These are phyloP conservation scores for Strigamia crassipes DNA, from an alignment of 2,888 invertebrate species.

Conservation along the genomic window DNA sequence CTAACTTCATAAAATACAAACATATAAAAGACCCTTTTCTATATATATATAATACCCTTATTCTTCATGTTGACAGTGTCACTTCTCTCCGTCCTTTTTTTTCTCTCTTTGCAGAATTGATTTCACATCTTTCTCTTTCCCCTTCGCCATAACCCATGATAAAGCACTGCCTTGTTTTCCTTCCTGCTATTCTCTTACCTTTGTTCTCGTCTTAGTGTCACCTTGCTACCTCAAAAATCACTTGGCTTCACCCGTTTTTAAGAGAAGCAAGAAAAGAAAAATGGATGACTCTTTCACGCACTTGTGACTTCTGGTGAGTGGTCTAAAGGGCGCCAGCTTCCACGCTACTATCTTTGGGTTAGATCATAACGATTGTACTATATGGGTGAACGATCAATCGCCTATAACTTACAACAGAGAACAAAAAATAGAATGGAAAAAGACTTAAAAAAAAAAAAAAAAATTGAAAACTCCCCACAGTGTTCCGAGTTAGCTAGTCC, in stretches of 20 bases:
- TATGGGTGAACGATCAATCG: constrained; percentile 39
- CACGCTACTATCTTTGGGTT: constrained; percentile 18
- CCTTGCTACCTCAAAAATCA: constrained; percentile 41
- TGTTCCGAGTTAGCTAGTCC: background rate
- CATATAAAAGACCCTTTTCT: background rate
- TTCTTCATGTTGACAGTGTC: constrained; percentile 35
- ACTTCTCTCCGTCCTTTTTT: background rate
- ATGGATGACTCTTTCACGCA: constrained; percentile 25
- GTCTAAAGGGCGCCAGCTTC: constrained; percentile 19
- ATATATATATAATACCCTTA: constrained; percentile 18
- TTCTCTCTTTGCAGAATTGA: background rate
- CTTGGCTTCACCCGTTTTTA: constrained; percentile 23
- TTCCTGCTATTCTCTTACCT: constrained; percentile 34
- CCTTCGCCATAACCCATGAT: background rate
- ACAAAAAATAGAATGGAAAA: background rate
- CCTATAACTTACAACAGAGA: constrained; percentile 18
- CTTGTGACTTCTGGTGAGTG: constrained; percentile 40
- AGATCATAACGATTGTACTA: constrained; percentile 38
- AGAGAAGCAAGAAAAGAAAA: constrained; percentile 4
- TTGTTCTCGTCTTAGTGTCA: constrained; percentile 29
- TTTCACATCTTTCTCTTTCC: constrained; percentile 31
- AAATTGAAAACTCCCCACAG: background rate
- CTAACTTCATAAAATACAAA: constrained; percentile 39
- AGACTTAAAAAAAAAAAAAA: background rate
- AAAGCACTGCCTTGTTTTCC: constrained; percentile 32